A percentile compares a stretch with the other conserved stretches of the same genome.
These are phyloP conservation scores for Zapornia atra DNA, from an alignment of 2,113 vertebrate genomes.

Conservation along the genomic window DNA sequence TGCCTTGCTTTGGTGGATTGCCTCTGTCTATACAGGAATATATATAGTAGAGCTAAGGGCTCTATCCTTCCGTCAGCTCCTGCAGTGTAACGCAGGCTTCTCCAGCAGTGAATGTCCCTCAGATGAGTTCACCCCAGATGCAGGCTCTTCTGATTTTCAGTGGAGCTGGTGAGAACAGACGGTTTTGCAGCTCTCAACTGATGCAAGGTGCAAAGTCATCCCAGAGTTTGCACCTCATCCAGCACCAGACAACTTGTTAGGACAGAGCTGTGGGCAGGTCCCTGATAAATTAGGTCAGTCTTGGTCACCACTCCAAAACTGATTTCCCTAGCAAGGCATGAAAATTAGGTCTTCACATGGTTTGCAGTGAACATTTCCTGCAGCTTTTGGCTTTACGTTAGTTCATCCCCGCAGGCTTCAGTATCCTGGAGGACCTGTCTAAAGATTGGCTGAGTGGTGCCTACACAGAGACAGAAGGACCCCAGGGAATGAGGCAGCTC, in stretches of 20 bases:
- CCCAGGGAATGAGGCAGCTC: neutral
- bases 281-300: neutral
- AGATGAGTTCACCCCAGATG: neutral
- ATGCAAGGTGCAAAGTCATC: neutral
- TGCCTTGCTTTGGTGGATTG: constrained; percentile 25
- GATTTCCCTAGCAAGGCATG: neutral
- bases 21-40: neutral
- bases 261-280: neutral
- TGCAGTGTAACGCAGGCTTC: neutral
- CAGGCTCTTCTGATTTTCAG: neutral
- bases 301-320: neutral
- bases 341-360: neutral
- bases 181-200: neutral
- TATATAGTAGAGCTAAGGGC: neutral
- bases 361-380: neutral
- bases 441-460: neutral
- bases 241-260: neutral
- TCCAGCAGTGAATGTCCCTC: neutral
- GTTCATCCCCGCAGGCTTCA: neutral
- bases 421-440: neutral
- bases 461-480: neutral
- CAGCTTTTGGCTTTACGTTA: neutral
- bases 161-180: neutral
- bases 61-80: neutral
- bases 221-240: neutral